Base-by-base conservation (phyloP, 1,140 invertebrate species). In the Aphidius ervi region DNA sequence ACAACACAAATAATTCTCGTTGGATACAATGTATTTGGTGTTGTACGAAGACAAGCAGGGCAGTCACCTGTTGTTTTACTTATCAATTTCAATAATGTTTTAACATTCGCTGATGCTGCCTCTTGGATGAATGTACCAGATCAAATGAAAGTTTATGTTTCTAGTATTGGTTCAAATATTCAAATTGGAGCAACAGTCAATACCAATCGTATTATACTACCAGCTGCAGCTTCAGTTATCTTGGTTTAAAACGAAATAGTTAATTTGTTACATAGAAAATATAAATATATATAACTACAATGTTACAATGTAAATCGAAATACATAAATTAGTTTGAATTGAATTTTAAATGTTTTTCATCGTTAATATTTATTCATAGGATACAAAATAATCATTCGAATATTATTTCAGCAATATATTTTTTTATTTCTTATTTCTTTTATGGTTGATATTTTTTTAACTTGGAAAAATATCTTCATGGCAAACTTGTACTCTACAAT, bases 21-120 rank as follows among this genome's bases (percentile, higher is more conserved):
- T 3, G 69, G 70, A 1, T 68, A 79, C 0, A 66, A 69, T 23
- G 74, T 83, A 2, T 69, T 83, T 46, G 76, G 56, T 3, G 55
- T 74, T 2, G 64, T 68, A 5, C 63, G 73, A 10, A 48, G 58
- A 54, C 0, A 59, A 1, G 49, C 41, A 3, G n/a, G 31, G 6
- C n/a, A 23, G 6, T 16, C 45, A 0, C 46, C 65, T 0, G 52
- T 63, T 0, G 67, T 63, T 6, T 47, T 73, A 4, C 6, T 75
- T 3, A 57, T 74, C n/a, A 75, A 74, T 46, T 71, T 71, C 41
- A 54, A 50, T 8, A 50, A 61, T 1, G 9, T 4, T 0, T 46
- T 45, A 0, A 46, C 63, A 40, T 47, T n/a, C 0, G 45, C 74
- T 9, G 65, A 76, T 45, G 62, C 67, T 3, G 62, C 54, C 1